Evolutionary conservation across 2,797 vertebrate species (phyloP).

Genomic region (Presbytis comata): DNA sequence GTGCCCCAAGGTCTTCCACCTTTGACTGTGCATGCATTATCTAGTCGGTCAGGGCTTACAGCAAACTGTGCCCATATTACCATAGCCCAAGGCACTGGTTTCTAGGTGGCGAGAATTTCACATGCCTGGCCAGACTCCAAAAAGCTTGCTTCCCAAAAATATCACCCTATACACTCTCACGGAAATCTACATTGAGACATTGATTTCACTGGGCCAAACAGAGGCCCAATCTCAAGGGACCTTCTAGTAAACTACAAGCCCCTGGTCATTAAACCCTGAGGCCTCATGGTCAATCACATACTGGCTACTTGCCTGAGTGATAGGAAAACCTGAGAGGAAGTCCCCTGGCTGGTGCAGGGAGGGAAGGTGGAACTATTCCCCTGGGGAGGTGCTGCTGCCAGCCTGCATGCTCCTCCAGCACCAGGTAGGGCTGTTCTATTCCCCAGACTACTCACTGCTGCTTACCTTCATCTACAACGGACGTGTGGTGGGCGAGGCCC

Average conservation of each 20-base stretch:
- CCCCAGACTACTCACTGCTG: constrained; percentile 84
- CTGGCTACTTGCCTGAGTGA: not conserved
- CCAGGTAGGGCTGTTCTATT: not conserved
- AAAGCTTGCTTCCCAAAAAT: not conserved
- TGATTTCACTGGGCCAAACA: constrained; percentile 16
- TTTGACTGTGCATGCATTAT: not conserved
- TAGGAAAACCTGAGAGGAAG: not conserved
- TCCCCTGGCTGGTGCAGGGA: not conserved
- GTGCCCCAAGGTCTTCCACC: not conserved
- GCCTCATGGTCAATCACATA: not conserved
- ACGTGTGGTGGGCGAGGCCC: constrained; percentile 78
- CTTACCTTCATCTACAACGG: constrained; percentile 88
- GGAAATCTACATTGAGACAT: not conserved
- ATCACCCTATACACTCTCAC: not conserved
- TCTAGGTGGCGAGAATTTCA: not conserved
- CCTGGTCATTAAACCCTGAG: not conserved
- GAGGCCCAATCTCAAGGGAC: not conserved
- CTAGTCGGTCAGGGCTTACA: not conserved
- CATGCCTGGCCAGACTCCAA: not conserved
- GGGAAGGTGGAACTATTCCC: too few species aligned
- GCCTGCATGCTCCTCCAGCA: not conserved
- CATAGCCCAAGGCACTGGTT: not conserved
- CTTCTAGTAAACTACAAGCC: not conserved
- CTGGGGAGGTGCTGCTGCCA: not conserved
- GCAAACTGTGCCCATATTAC: not conserved